Evolutionary conservation across 2,888 invertebrate genomes (phyloP), one percentile per base, ranked within the genome.

Genomic region (Diaprepes abbreviatus): DNA sequence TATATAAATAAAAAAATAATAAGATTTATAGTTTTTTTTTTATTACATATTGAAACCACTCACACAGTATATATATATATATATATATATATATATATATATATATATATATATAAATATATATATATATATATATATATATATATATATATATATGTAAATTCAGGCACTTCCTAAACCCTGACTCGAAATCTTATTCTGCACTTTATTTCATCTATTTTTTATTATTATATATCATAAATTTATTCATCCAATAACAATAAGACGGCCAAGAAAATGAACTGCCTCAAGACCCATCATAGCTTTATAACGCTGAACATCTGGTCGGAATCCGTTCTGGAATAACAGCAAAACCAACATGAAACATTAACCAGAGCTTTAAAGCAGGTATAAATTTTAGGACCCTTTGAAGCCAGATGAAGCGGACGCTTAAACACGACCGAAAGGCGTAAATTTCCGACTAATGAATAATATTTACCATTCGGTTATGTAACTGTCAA

Each of bases 321-420:
- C 48, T 28, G 48, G 14, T 48, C 14, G 1, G 7, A 28, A 48
- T 48, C 48, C 28, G 21, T 3, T 28, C 43, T 2, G 17, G 17
- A 40, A 17, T 21, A 14, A 21, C 45, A 14, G 45, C 28, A 48
- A 48, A 48, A 48, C 48, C 24, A 28, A 24, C 24, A 28, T 21
- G 24, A 48, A 48, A 21, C 48, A 12, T 21, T 21, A 21, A 48
- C 48, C 3, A 24, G 14, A 14, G 48, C 40, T 40, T 1, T 16
- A 45, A 19, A 7, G 12, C 24, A 28, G 24, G 14, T 48, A 48
- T 48, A 48, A 48, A 48, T 48, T 48, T 48, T 19, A 19, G 28
- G 48, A 48, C 48, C 48, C 48, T 48, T 48, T 48, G 14, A 48
- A 24, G 24, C 28, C 48, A 48, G 28, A 48, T 48, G 48, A 48